Conservation (phyloP, 2,797 vertebrate species). For the Pelodytes ibericus region DNA sequence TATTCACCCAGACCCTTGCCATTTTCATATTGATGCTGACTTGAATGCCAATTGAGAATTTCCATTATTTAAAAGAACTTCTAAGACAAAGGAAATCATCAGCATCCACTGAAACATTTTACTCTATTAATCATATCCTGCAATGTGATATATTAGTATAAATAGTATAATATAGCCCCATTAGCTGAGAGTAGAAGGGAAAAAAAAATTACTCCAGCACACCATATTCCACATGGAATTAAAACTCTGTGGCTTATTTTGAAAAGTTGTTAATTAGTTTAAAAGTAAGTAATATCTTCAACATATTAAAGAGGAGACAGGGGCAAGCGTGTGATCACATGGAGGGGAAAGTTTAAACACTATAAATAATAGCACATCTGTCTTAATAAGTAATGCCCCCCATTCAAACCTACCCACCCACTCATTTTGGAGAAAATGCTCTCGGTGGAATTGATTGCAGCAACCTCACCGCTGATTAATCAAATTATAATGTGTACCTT, state of each 20-base stretch:
- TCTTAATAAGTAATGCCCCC: too few species aligned
- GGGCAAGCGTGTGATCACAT: too few species aligned
- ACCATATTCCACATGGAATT: background rate
- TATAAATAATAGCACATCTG: too few species aligned
- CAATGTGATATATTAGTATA: background rate
- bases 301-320: too few species aligned
- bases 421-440: too few species aligned
- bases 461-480: too few species aligned
- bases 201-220: background rate
- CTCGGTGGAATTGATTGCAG: too few species aligned
- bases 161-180: slow-evolving; percentile 13
- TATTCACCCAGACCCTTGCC: slow-evolving; percentile 1
- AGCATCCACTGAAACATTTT: background rate
- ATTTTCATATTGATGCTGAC: background rate
- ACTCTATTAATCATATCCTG: slow-evolving; percentile 16
- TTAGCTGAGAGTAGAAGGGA: background rate
- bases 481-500: too few species aligned
- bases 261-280: background rate
- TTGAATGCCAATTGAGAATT: background rate
- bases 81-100: background rate
- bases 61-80: slow-evolving; percentile 11
- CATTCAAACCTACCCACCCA: too few species aligned
- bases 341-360: too few species aligned
- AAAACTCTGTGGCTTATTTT: background rate
- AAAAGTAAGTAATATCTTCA: background rate